Conservation (phyloP, 2,888 invertebrate genomes). For the Eupithecia dodoneata region DNA sequence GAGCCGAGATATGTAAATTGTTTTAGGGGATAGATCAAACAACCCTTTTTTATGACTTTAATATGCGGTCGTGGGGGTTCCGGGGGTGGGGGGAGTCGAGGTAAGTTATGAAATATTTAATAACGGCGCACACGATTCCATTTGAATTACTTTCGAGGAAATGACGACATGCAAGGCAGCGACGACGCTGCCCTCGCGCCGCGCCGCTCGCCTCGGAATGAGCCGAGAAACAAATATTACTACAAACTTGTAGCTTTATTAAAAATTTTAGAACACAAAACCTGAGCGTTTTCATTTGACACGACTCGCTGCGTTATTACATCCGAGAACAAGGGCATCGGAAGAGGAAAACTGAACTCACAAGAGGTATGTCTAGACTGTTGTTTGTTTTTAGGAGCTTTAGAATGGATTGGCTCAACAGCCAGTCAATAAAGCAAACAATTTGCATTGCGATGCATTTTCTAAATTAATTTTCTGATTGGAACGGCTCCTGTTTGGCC, state of each 20-base stretch:
- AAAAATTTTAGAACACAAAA: conserved; percentile 54
- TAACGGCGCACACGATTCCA: conserved; percentile 84
- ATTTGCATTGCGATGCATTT: conserved; percentile 36
- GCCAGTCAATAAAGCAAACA: conserved; percentile 16
- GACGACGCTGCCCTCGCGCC: conserved; percentile 35
- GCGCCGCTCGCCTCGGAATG: conserved; percentile 49
- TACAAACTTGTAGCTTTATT: conserved; percentile 66
- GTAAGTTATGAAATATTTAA: conserved; percentile 85
- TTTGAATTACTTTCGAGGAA: conserved; percentile 85
- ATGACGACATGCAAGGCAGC: conserved; percentile 75
- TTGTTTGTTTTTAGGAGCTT: not conserved
- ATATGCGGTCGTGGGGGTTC: conserved; percentile 80
- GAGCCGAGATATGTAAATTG: conserved; percentile 85
- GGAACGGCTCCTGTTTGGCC: conserved; percentile 47
- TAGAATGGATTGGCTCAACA: conserved; percentile 7
- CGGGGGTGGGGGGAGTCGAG: conserved; percentile 58
- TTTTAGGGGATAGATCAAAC: conserved; percentile 85
- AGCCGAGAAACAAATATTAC: conserved; percentile 66
- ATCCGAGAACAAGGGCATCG: conserved; percentile 11
- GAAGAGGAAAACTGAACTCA: not conserved
- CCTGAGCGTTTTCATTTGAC: conserved; percentile 44
- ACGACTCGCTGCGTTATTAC: conserved; percentile 30
- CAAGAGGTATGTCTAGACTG: not conserved
- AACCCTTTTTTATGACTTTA: conserved; percentile 85
- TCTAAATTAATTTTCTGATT: conserved; percentile 29